Base-by-base conservation (phyloP, 2,113 vertebrate species). In the Tinamus guttatus region DNA sequence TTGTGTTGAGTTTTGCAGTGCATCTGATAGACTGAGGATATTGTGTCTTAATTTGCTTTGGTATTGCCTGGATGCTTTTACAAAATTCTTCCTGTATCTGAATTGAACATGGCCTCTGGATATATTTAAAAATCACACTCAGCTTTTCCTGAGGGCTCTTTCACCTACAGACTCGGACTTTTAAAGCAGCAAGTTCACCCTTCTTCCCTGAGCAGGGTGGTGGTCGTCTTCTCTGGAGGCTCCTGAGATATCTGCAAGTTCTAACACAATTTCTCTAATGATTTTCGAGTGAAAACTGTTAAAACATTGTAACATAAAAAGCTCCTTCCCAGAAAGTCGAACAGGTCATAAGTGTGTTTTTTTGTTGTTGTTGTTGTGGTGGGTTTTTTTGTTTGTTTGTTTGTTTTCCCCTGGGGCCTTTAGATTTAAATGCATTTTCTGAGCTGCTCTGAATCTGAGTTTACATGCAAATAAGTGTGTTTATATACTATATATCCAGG, bases 341-440 rank as follows among this genome's bases (percentile, higher is more conserved):
- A 30, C 16, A 85, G 65, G 69, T 69, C 32, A 68, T 24, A 90
- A 77, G 5, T 60, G 18, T 79, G n/a, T n/a, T n/a, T 77, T 41
- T 41, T 41, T 41, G 40, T 8, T 41, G 11, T 41, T 41, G 40
- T 41, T 41, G 11, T n/a, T n/a, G n/a, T n/a, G 40, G 8, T 9
- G 40, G 40, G 40, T 41, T 41, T 41, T 41, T 41, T 41, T 41
- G 40, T 41, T 41, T 41, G 40, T 9, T 41, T 41, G 40, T 41
- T 41, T 9, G 40, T 41, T 41, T 41, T 41, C 9, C 40, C 52
- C 11, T 6, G 45, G 70, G 36, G 62, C 74, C 73, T 21, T 84
- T 88, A 89, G 77, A 30, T 88, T 67, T 67, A 83, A 92, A 75
- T 78, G n/a, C 34, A 14, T 71, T 83, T 93, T 73, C 73, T 62